Evolutionary conservation across 2,113 vertebrate genomes (phyloP), one percentile per base, ranked within the genome.

Genomic region (Ptilorrhoa leucosticta): DNA sequence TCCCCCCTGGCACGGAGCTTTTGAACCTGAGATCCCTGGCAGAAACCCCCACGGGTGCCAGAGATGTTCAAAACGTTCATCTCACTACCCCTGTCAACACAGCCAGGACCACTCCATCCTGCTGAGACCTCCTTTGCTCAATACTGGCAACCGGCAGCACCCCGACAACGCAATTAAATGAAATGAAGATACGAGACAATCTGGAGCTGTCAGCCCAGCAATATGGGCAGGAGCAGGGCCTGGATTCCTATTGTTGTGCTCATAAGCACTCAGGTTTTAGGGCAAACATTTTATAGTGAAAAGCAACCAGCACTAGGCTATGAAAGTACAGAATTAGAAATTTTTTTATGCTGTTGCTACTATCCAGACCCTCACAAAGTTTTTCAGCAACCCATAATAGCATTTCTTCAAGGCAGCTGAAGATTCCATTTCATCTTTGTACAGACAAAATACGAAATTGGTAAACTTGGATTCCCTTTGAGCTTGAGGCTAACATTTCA

Each of bases 401-500:
- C 3, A 1, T 79, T 89, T 89, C 57, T 94, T 91, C 70, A 48
- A 85, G 87, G 53, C 33, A 77, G 21, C 23, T 63, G 70, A 93
- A 77, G 30, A 44, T 13, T 80, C 42, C 2, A 2, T 48, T 96
- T 93, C 53, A 77, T 68, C 42, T 90, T 86, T 64, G 35, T 40
- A 70, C 22, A 60, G 71, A 66, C 23, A 90, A 94, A 95, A 93
- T 1, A 3, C 0, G 1, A 65, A 91, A 83, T 35, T 4, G 3
- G 47, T 86, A 89, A 90, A 95, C 42, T 58, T 0, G 0, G 57
- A 50, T 48, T 92, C 56, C 39, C 28, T 92, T 80, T 90, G 47
- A 81, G 70, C 79, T 92, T 56, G 31, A 90, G 60, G 88, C 14
- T 82, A 84, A 64, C 17, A 47, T 35, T 92, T 88, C 75, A 87